Percentiles rank a stretch among this genome's conserved stretches.
phyloP scores from a whole-genome alignment of 2,113 vertebrate species.

The Centrocercus urophasianus region DNA sequence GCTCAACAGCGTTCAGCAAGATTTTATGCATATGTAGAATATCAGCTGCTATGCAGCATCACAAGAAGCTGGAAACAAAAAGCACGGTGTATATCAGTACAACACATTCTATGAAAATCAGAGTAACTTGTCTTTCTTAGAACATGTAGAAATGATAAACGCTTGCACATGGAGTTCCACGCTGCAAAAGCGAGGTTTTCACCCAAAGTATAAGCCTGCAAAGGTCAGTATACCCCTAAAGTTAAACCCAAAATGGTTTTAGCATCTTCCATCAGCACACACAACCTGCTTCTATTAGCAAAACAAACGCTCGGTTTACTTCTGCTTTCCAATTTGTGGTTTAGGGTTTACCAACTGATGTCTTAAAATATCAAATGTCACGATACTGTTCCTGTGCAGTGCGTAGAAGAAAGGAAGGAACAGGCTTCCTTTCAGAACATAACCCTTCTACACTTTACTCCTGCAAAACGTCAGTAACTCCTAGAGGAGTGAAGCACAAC shows the following conservation, averaged over 20 bases:
- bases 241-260: accelerated
- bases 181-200: neutral
- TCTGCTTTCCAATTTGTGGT: neutral
- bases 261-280: neutral
- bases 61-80: neutral
- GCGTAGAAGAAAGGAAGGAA: neutral
- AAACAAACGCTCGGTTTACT: neutral
- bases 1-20: neutral
- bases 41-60: neutral
- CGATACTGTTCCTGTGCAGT: neutral
- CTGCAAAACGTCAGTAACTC: neutral
- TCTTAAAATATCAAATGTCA: neutral
- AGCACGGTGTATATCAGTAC: neutral
- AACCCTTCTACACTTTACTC: neutral
- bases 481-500: neutral
- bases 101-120: neutral
- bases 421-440: neutral
- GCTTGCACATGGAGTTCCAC: neutral
- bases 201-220: neutral
- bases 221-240: neutral
- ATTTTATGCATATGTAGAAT: accelerated
- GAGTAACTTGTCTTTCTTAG: neutral
- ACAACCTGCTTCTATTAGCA: neutral
- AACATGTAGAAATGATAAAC: neutral
- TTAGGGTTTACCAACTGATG: neutral